phyloP scores from a whole-genome alignment of 2,888 invertebrate species.

The Gandaritis pyraliata region DNA sequence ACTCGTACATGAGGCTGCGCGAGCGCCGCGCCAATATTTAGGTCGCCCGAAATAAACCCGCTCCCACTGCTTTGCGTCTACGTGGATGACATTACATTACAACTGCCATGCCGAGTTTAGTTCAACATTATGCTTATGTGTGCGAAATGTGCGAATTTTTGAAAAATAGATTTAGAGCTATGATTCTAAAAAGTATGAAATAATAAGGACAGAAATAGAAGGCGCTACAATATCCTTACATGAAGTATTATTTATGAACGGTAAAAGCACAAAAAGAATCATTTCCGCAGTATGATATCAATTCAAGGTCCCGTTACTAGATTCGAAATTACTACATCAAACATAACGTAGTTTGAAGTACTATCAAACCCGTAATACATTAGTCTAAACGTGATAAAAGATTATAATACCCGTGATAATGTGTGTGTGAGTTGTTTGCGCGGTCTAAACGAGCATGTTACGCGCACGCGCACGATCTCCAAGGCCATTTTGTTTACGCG shows the following conservation, averaged over 20 bases:
- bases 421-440: constrained; percentile 62
- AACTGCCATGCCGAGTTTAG: constrained; percentile 16
- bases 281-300: constrained; percentile 32
- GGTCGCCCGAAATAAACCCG: constrained; percentile 79
- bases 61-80: constrained; percentile 56
- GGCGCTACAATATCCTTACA: neutral
- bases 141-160: neutral
- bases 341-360: constrained; percentile 42
- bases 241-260: neutral
- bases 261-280: constrained; percentile 22
- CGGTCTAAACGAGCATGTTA: constrained; percentile 53
- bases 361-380: constrained; percentile 48
- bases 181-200: neutral
- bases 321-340: constrained; percentile 37
- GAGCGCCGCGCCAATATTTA: constrained; percentile 73
- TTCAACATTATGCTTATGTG: constrained; percentile 6
- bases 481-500: constrained; percentile 81
- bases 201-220: neutral
- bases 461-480: constrained; percentile 65
- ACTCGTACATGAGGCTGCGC: constrained; percentile 47
- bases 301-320: constrained; percentile 46
- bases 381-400: constrained; percentile 61
- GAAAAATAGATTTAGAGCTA: neutral
- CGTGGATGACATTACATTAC: constrained; percentile 35
- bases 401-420: constrained; percentile 65